Evolutionary conservation across 2,888 invertebrate genomes (phyloP).

Genomic region (Galeruca laticollis): DNA sequence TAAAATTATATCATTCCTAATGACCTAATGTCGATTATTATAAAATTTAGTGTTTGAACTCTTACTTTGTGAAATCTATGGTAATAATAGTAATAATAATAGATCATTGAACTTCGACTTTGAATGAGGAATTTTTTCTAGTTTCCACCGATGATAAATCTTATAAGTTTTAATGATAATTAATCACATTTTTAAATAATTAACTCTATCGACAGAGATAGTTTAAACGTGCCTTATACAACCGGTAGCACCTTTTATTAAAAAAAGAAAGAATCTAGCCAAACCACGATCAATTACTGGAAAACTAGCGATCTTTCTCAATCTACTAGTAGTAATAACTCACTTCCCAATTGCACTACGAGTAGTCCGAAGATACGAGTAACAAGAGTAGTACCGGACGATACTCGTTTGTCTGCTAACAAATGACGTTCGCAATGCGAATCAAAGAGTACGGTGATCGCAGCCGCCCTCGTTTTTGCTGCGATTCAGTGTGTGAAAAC

Average conservation of each 20-base stretch:
- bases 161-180: no score
- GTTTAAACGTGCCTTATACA: not conserved
- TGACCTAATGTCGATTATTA: no score
- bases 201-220: not conserved
- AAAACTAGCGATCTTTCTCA: slow-evolving; percentile 25
- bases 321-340: slow-evolving; percentile 51
- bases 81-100: no score
- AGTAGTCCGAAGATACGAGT: slow-evolving; percentile 40
- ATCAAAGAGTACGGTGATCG: slow-evolving; percentile 63
- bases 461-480: slow-evolving; percentile 65
- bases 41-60: no score
- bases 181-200: no score
- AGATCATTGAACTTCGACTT: no score
- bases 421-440: slow-evolving; percentile 63
- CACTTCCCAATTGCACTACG: slow-evolving; percentile 45
- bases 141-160: no score
- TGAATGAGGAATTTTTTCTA: no score
- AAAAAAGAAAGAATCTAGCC: slow-evolving; percentile 26
- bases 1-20: no score
- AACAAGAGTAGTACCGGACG: slow-evolving; percentile 54
- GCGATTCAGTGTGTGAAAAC: slow-evolving; percentile 67
- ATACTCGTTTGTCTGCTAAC: slow-evolving; percentile 63
- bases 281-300: slow-evolving; percentile 35
- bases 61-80: no score
- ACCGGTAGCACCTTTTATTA: not conserved